phyloP scores from a whole-genome alignment of 2,888 invertebrate genomes.

The Phragmatobia fuliginosa region DNA sequence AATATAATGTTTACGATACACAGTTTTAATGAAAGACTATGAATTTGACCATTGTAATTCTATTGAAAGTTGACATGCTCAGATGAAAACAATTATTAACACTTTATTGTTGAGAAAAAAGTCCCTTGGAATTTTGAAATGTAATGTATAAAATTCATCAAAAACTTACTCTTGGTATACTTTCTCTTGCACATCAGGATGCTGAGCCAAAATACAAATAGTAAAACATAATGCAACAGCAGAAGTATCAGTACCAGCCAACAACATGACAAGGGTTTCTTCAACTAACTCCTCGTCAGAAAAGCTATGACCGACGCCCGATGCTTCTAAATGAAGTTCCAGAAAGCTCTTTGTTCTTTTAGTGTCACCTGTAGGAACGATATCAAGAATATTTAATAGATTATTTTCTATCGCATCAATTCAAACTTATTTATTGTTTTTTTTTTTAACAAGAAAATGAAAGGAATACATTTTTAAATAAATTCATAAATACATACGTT shows the following conservation, averaged over 20 bases:
- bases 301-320: slow-evolving; percentile 35
- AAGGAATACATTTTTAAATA: too few species aligned
- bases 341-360: slow-evolving; percentile 25
- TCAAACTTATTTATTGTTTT: too few species aligned
- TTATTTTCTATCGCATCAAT: too few species aligned
- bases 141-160: too few species aligned
- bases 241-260: slow-evolving; percentile 56
- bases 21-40: too few species aligned
- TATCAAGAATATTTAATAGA: background rate
- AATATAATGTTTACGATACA: too few species aligned
- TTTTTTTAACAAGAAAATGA: too few species aligned
- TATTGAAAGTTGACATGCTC: too few species aligned
- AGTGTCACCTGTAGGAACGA: background rate
- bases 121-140: background rate
- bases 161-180: slow-evolving; percentile 58
- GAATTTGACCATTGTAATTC: too few species aligned
- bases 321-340: slow-evolving; percentile 55
- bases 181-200: slow-evolving; percentile 60
- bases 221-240: slow-evolving; percentile 55
- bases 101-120: too few species aligned
- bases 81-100: too few species aligned
- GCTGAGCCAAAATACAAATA: slow-evolving; percentile 49
- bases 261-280: slow-evolving; percentile 47
- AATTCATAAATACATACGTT: too few species aligned
- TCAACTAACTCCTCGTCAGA: slow-evolving; percentile 52